Evolutionary conservation across 2,797 vertebrate species (phyloP).

Genomic region (Typhlichthys subterraneus): DNA sequence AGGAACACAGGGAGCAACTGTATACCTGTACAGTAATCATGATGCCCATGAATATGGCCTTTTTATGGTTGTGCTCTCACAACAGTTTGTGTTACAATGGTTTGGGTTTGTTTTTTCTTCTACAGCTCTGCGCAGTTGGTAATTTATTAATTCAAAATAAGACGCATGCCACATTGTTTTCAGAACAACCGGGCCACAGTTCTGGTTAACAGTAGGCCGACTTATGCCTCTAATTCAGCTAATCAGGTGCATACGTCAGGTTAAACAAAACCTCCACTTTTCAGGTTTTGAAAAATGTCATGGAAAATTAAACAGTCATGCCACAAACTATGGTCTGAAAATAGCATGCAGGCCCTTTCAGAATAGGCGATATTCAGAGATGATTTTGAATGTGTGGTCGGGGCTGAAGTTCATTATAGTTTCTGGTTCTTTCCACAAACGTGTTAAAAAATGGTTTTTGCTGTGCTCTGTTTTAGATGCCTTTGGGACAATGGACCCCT

Average conservation of each 20-base stretch:
- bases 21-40: conserved; percentile 54
- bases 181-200: conserved; percentile 67
- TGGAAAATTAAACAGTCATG: conserved; percentile 72
- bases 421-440: conserved; percentile 55
- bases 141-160: conserved; percentile 52
- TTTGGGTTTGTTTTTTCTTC: conserved; percentile 63
- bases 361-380: conserved; percentile 52
- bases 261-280: conserved; percentile 65
- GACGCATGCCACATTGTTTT: conserved; percentile 44
- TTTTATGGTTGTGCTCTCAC: conserved; percentile 62
- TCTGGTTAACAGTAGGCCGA: conserved; percentile 59
- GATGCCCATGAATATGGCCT: conserved; percentile 66
- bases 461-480: conserved; percentile 79
- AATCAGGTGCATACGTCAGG: conserved; percentile 75
- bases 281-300: conserved; percentile 63
- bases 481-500: conserved; percentile 87
- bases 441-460: conserved; percentile 46
- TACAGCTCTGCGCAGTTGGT: conserved; percentile 49
- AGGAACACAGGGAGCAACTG: conserved; percentile 71
- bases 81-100: conserved; percentile 71
- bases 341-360: conserved; percentile 52
- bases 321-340: conserved; percentile 63
- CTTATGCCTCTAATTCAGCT: conserved; percentile 69
- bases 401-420: conserved; percentile 46
- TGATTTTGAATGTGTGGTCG: conserved; percentile 51